Percentiles rank a stretch among this genome's conserved stretches.
Evolutionary conservation across 2,113 vertebrate species (phyloP).

Genomic region (Chloroceryle aenea): DNA sequence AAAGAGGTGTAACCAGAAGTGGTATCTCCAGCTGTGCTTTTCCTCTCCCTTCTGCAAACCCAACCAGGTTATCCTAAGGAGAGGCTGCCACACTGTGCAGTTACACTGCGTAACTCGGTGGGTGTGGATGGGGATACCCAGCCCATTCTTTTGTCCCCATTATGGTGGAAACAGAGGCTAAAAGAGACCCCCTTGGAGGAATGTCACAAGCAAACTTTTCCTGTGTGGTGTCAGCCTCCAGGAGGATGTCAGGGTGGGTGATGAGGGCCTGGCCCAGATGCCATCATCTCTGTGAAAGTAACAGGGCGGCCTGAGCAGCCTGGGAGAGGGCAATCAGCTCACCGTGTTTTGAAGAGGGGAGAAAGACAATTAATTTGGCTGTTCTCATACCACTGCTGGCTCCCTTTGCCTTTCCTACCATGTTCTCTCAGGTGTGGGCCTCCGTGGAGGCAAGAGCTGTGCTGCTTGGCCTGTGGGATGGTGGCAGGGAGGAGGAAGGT

Average conservation of each 20-base stretch:
- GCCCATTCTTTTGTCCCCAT: background rate
- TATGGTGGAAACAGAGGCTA: conserved; percentile 37
- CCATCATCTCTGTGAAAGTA: background rate
- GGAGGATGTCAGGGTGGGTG: background rate
- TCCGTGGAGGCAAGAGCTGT: background rate
- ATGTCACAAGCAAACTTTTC: background rate
- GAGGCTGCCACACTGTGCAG: background rate
- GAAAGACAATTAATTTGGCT: conserved; percentile 79
- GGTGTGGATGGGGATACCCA: background rate
- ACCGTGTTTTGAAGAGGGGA: conserved; percentile 56
- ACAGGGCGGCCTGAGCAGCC: background rate
- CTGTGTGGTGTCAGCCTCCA: background rate
- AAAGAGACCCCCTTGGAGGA: background rate
- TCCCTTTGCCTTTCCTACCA: background rate
- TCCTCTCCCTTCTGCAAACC: background rate
- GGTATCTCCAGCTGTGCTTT: background rate
- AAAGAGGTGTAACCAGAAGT: background rate
- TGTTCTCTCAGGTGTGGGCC: background rate
- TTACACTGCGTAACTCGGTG: background rate
- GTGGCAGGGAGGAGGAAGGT: background rate
- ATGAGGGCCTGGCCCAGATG: fast-evolving
- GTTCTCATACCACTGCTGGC: background rate
- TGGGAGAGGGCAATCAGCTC: conserved; percentile 33
- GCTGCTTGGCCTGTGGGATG: background rate
- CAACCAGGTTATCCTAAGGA: background rate